These are phyloP conservation scores for Pseudochirops cupreus DNA, from an alignment of 2,797 vertebrate genomes.

Conservation along the genomic window DNA sequence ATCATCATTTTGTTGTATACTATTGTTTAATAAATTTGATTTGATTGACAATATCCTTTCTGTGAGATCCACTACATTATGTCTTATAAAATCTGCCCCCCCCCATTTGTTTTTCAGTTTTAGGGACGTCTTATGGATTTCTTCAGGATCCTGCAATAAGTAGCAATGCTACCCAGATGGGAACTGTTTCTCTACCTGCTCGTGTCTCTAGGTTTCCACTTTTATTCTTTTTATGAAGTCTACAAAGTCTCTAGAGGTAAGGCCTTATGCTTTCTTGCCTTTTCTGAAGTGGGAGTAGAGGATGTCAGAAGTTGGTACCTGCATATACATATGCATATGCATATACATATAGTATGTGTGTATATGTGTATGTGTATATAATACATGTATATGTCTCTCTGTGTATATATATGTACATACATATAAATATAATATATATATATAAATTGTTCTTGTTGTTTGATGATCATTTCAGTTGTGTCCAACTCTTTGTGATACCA, in stretches of 20 bases:
- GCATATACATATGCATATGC: background rate
- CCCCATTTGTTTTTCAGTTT: background rate
- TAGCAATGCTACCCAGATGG: constrained; percentile 81
- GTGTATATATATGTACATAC: too few relatives aligned
- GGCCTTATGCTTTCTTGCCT: background rate
- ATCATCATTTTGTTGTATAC: background rate
- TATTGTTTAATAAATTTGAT: background rate
- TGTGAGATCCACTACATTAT: background rate
- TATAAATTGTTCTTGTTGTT: background rate
- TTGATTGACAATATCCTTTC: background rate
- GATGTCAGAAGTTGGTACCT: background rate
- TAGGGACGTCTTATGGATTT: background rate
- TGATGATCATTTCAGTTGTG: background rate
- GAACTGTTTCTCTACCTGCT: constrained; percentile 83
- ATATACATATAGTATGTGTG: background rate
- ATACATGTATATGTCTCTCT: too few relatives aligned
- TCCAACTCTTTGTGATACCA: background rate
- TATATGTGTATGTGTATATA: background rate
- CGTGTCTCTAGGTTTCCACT: constrained; percentile 84
- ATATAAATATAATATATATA: too few relatives aligned
- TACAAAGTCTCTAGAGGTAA: constrained; percentile 86
- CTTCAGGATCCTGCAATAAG: background rate
- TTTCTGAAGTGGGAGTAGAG: accelerated
- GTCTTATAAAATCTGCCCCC: background rate
- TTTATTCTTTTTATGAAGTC: constrained; percentile 87